Base-by-base conservation (phyloP, 92 coral and sea anemone genomes). In the Porites rus region DNA sequence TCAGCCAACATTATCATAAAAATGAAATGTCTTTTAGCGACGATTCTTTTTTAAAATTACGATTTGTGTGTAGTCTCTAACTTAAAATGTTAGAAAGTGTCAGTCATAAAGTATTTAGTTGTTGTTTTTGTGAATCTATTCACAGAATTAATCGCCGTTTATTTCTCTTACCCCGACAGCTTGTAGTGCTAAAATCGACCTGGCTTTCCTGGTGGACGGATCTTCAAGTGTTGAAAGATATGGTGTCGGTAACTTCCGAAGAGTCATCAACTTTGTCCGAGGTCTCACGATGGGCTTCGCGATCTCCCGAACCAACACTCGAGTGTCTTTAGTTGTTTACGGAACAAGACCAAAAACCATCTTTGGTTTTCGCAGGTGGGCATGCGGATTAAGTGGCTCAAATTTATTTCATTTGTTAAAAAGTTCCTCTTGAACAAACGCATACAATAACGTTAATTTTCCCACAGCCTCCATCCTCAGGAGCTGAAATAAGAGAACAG, bases 191-290 rank as follows among this genome's bases (percentile, higher is more conserved):
- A 87, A 88, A 54, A 73, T 97, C 59, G 99, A 97, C 43, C 82
- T 97, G 75, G 94, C 91, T 50, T 90, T 97, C 86, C 87, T 97
- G 24, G 74, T 97, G 22, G 99, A 95, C 68, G 94, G 98, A 16
- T 93, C 99, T 12, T 82, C 90, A 19, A 97, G 97, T 80, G 91
- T 95, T 21, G 96, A 92, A 69, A 77, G 91, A 51, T 89, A 94
- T 74, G 99, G 96, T 28, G 86, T 88, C 21, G 99, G 99, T 7
- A 93, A 97, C 88, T 97, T 93, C 83, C 86, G 90, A 54, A 88
- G 95, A 51, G 80, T 94, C 20, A 62, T 97, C 63, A 80, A 61
- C 59, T 96, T 97, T 84, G 85, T 97, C 82, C 90, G 85, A 59
- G 92, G 91, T 61, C 88, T 97, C 11, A 89, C 88, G 7, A 87